Evolutionary conservation across 1,140 invertebrate species (phyloP).

Genomic region (Steinernema feltiae): DNA sequence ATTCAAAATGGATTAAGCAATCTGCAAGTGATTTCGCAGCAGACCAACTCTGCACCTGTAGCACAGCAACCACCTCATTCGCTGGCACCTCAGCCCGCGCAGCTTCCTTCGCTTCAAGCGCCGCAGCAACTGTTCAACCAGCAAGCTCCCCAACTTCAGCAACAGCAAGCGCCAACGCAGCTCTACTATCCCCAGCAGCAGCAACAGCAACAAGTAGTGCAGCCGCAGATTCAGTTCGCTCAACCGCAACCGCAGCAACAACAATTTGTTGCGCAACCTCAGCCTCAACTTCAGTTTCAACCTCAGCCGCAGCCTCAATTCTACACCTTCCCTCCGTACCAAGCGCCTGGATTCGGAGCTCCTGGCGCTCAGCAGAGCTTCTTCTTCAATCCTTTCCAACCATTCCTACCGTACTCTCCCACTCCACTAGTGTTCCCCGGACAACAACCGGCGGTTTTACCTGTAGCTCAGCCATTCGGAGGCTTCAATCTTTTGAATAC

Average conservation of each 20-base stretch:
- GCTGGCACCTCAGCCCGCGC: not conserved
- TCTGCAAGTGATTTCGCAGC: not conserved
- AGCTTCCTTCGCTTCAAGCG: not conserved
- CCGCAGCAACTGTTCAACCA: not conserved
- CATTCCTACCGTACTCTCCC: slow-evolving; percentile 38
- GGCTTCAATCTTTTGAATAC: not conserved
- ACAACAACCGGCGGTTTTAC: not conserved
- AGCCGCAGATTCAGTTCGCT: not conserved
- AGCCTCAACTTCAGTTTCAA: not conserved
- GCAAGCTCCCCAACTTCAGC: not conserved
- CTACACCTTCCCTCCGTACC: not conserved
- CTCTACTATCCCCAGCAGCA: not conserved
- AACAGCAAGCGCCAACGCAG: not conserved
- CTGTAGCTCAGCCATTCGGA: not conserved
- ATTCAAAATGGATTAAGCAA: not conserved
- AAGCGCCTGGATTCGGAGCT: not conserved
- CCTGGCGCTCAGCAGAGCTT: not conserved
- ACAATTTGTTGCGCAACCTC: not conserved
- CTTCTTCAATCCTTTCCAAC: slow-evolving; percentile 47
- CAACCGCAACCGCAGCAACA: not conserved
- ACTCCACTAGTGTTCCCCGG: not conserved
- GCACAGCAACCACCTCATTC: not conserved
- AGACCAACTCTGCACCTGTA: not conserved
- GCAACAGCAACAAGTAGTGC: not conserved
- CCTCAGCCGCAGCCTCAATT: not conserved